These are phyloP conservation scores for Drosophila ananassae DNA, from an alignment of 1,140 invertebrate genomes.

Conservation along the genomic window DNA sequence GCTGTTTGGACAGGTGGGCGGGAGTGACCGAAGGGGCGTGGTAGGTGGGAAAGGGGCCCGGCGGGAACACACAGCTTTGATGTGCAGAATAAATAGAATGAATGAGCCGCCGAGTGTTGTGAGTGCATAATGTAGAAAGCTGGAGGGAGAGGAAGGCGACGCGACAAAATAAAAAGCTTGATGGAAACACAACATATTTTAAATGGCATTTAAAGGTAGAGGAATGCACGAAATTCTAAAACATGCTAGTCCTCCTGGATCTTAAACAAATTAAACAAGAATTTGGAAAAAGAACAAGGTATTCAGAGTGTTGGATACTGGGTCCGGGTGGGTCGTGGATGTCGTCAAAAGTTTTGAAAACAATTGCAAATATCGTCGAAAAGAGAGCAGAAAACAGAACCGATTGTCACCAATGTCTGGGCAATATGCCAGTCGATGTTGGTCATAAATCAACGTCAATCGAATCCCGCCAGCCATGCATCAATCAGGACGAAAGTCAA, in stretches of 20 bases:
- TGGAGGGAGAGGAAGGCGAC: neutral
- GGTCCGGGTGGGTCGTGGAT: neutral
- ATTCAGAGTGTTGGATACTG: slow-evolving; percentile 27
- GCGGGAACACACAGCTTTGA: slow-evolving; percentile 65
- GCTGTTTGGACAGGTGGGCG: slow-evolving; percentile 70
- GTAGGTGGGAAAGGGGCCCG: slow-evolving; percentile 13
- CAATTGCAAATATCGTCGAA: slow-evolving; percentile 36
- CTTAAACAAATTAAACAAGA: too few species aligned
- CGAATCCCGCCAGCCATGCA: slow-evolving; percentile 43
- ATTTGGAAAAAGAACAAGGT: neutral
- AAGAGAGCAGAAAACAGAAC: slow-evolving; percentile 20
- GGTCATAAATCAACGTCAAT: slow-evolving; percentile 76
- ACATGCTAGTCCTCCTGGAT: too few species aligned
- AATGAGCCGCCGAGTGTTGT: slow-evolving; percentile 74
- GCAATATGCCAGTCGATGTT: slow-evolving; percentile 52
- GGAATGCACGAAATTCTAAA: neutral
- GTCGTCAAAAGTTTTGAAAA: slow-evolving; percentile 39
- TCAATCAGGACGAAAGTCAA: slow-evolving; percentile 69
- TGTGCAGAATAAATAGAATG: slow-evolving; percentile 80
- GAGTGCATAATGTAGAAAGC: slow-evolving; percentile 74
- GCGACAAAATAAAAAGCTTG: slow-evolving; percentile 3
- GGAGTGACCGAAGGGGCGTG: slow-evolving; percentile 2
- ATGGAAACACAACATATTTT: slow-evolving; percentile 25
- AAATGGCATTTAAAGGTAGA: slow-evolving; percentile 48
- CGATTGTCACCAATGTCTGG: slow-evolving; percentile 51